phyloP scores from a whole-genome alignment of 2,888 invertebrate species.

The Pristionchus entomophagus region DNA sequence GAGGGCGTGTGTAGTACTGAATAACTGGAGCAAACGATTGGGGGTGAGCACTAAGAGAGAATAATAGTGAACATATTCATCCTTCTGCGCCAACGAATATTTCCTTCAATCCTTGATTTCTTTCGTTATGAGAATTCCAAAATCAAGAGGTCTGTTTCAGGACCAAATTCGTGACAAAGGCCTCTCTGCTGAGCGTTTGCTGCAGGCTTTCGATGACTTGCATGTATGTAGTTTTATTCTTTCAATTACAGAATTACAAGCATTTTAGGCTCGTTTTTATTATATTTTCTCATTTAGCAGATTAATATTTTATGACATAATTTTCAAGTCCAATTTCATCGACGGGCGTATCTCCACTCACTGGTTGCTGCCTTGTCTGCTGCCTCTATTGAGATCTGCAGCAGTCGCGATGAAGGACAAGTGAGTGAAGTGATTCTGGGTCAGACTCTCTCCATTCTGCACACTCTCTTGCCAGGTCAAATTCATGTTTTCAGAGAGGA shows the following conservation, averaged over 20 bases:
- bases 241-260: too few species aligned
- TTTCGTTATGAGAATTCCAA: too few species aligned
- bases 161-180: conserved; percentile 34
- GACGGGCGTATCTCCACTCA: conserved; percentile 36
- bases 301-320: too few species aligned
- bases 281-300: too few species aligned
- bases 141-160: too few species aligned
- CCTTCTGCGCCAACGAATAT: neutral
- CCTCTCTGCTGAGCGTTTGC: neutral
- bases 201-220: conserved; percentile 23
- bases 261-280: too few species aligned
- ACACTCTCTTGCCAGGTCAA: too few species aligned
- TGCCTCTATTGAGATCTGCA: conserved; percentile 38
- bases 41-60: neutral
- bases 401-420: conserved; percentile 40
- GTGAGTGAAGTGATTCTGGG: neutral
- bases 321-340: conserved; percentile 1
- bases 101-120: too few species aligned
- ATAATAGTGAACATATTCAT: neutral
- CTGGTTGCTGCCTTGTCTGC: conserved; percentile 39
- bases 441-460: neutral
- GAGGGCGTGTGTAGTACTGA: conserved; percentile 30
- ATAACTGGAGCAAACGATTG: conserved; percentile 36
- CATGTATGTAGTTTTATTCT: neutral
- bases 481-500: neutral